Evolutionary conservation across 2,888 invertebrate genomes (phyloP).

Genomic region (Tupiocoris notatus): DNA sequence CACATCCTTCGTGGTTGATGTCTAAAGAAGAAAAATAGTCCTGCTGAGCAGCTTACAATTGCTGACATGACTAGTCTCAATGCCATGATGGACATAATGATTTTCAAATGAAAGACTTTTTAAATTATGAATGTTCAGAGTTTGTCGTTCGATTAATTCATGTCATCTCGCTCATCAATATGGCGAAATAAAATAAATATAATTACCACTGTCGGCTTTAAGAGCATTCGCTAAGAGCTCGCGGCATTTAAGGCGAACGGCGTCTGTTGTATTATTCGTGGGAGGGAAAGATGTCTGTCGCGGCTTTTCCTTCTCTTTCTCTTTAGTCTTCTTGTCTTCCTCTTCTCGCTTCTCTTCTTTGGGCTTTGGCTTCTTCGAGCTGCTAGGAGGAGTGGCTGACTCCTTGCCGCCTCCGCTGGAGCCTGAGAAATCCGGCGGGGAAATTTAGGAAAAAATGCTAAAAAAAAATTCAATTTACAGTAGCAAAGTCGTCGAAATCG

Average conservation of each 20-base stretch:
- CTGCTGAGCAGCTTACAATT: no score
- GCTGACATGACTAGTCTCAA: no score
- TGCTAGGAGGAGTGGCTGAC: conserved; percentile 57
- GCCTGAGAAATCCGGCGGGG: neutral
- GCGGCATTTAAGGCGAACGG: conserved; percentile 86
- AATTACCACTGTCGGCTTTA: conserved; percentile 65
- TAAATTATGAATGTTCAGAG: no score
- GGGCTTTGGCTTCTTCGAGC: conserved; percentile 66
- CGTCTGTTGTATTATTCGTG: conserved; percentile 72
- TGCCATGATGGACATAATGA: no score
- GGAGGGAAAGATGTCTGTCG: conserved; percentile 60
- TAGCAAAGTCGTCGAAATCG: no score
- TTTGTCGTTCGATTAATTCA: no score
- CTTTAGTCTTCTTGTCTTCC: conserved; percentile 53
- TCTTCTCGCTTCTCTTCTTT: conserved; percentile 61
- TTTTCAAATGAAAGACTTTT: no score
- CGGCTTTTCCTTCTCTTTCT: conserved; percentile 56
- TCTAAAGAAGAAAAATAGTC: no score
- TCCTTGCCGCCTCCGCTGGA: conserved; percentile 36
- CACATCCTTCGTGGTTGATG: conserved; percentile 67
- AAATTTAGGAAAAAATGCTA: no score
- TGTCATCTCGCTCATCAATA: no score
- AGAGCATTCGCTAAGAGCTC: conserved; percentile 83
- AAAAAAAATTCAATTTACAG: no score
- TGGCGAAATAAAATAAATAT: no score